Evolutionary conservation across 2,113 vertebrate species (phyloP), one percentile per base, ranked within the genome.

Genomic region (Acinonyx jubatus): DNA sequence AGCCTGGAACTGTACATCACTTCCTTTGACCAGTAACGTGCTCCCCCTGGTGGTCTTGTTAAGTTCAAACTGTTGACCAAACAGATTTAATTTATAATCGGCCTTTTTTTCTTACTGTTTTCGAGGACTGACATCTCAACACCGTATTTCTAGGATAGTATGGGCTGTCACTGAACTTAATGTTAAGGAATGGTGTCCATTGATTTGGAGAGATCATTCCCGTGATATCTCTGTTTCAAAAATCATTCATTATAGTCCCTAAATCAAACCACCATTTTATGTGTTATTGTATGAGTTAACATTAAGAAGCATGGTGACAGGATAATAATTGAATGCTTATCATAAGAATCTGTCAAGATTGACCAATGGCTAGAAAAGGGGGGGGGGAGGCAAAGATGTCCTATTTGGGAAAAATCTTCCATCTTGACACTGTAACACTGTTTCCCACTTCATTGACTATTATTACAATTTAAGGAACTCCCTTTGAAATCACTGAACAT

Each of bases 11-110:
- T 50, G 15, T 50, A 48, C 11, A 71, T 89, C 36, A 86, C 29
- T 76, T 81, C 55, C 78, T 94, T 74, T 96, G 95, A 84, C 89
- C 97, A 96, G 87, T 81, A 90, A 90, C 87, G 95, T 98, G 95
- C 97, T 97, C 97, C 97, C 95, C 96, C 95, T 98, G 92, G 96
- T 98, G 97, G 97, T 96, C 45, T 36, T 81, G 25, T 15, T 68
- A 55, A 82, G n/a, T 41, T 97, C 38, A 96, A 93, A 71, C n/a
- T 90, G 15, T 96, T 81, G 74, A 87, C 57, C 81, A 84, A 33
- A 36, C 13, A 41, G 29, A 76, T 3, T 76, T 68, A 57, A 87
- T 89, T 91, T 74, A 38, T 66, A 83, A 90, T 63, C 82, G 79
- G 38, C 7, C 12, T 23, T 93, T 93, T 91, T 86, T 81, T 1